Percentiles rank a stretch among this genome's conserved stretches.
These are phyloP conservation scores for Lucinisca nassula DNA, from an alignment of 2,888 invertebrate species.

Conservation along the genomic window DNA sequence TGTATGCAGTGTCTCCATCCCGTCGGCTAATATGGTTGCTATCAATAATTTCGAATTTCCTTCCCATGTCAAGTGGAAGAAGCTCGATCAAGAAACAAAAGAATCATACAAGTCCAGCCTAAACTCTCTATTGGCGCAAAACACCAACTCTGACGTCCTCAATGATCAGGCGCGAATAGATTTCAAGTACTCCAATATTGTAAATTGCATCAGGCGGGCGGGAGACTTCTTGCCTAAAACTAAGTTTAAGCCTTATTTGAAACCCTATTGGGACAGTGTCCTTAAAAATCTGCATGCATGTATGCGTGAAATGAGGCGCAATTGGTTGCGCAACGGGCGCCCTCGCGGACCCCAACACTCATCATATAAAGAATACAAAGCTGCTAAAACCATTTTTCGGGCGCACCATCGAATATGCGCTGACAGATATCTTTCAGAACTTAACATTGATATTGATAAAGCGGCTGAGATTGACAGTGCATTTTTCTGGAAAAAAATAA, in stretches of 20 bases:
- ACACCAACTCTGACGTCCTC: too few relatives aligned
- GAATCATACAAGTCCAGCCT: not conserved
- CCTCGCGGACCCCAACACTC: too few relatives aligned
- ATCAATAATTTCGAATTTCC: not conserved
- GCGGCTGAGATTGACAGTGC: not conserved
- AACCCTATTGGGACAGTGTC: not conserved
- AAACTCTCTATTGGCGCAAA: too few relatives aligned
- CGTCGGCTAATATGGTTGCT: not conserved
- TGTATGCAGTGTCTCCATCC: not conserved
- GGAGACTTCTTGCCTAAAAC: too few relatives aligned
- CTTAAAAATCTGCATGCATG: not conserved
- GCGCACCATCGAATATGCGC: not conserved
- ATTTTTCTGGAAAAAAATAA: conserved; percentile 3
- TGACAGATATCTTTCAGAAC: not conserved
- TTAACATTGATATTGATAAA: not conserved
- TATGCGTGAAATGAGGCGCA: not conserved
- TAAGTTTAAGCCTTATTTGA: too few relatives aligned
- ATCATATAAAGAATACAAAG: not conserved
- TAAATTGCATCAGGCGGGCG: too few relatives aligned
- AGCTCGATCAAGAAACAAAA: not conserved
- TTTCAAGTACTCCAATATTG: too few relatives aligned
- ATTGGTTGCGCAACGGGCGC: not conserved
- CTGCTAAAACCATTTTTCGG: not conserved
- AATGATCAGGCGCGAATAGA: too few relatives aligned
- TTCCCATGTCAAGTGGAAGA: not conserved